phyloP scores from a whole-genome alignment of 1,140 invertebrate species.

The Heliothis virescens region DNA sequence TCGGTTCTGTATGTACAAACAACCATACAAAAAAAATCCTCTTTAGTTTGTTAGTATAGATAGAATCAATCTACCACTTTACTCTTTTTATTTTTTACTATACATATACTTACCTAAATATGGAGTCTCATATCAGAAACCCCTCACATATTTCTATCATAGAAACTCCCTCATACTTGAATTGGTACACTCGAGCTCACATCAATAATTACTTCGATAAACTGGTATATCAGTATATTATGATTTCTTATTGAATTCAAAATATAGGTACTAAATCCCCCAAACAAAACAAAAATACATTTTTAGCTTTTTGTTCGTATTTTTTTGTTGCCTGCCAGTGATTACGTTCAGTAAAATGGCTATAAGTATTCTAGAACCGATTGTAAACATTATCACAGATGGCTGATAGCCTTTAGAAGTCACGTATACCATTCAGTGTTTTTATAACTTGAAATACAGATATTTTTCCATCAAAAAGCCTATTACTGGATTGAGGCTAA shows the following conservation, averaged over 20 bases:
- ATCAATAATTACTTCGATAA: not conserved
- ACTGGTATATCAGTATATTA: not conserved
- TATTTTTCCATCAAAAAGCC: constrained; percentile 18
- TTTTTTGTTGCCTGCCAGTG: too few relatives aligned
- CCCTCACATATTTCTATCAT: not conserved
- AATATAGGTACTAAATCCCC: too few relatives aligned
- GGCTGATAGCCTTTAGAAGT: not conserved
- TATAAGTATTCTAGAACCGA: too few relatives aligned
- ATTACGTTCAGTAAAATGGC: too few relatives aligned
- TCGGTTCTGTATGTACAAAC: too few relatives aligned
- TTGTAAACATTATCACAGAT: too few relatives aligned
- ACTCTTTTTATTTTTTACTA: not conserved
- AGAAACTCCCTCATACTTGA: constrained; percentile 14
- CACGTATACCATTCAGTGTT: constrained; percentile 8
- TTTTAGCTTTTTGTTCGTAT: too few relatives aligned
- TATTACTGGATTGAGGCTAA: not conserved
- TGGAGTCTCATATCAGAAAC: not conserved
- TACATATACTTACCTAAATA: not conserved
- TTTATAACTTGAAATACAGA: constrained; percentile 11
- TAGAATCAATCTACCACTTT: not conserved
- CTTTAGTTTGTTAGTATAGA: too few relatives aligned
- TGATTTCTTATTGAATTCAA: too few relatives aligned
- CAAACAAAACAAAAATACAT: too few relatives aligned
- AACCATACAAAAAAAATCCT: too few relatives aligned
- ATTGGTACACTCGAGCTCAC: not conserved